Evolutionary conservation across 2,797 vertebrate species (phyloP), one percentile per base, ranked within the genome.

Genomic region (Oreochromis grahami): DNA sequence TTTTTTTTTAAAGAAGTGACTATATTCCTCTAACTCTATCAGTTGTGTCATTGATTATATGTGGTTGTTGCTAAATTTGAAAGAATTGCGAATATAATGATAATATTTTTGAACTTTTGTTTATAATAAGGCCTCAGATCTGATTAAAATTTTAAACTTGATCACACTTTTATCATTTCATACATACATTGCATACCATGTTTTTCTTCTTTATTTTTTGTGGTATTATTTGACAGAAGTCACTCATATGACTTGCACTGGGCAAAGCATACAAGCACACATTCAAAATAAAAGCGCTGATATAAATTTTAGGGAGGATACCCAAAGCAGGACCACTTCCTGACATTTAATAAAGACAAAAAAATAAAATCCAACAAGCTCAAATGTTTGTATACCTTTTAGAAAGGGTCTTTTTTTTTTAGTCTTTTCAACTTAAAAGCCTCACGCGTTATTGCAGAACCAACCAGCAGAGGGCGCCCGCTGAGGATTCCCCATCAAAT

Each of bases 401-500:
- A 43, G 36, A 8, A 45, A 32, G 17, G 15, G 34, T 26, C 45
- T n/a, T 2, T 43, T 24, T 43, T 24, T 45, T 48, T 11, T 2
- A 4, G 43, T 4, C 68, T 17, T 74, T 74, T 26, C 24, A 74
- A 50, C 17, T 32, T 74, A 50, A 74, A 74, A 74, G 43, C 68
- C 32, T 56, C 13, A 15, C 15, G 4, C 81, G 56, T 79, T 83
- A 9, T 82, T 76, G 76, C 4, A 32, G 72, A 43, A 52, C 14
- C 70, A 58, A 63, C 86, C 95, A 93, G 87, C 87, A 94, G 93
- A 89, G 85, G 89, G 89, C 86, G 5, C 43, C 65, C 43, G 38
- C 1, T 26, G 3, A 78, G 52, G 53, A 74, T 79, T 43, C 21
- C 56, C 77, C 41, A 9, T 45, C 29, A 41, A 76, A 2, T 24